phyloP scores from a whole-genome alignment of 1,140 invertebrate species.

The Paraescarpia echinospica region DNA sequence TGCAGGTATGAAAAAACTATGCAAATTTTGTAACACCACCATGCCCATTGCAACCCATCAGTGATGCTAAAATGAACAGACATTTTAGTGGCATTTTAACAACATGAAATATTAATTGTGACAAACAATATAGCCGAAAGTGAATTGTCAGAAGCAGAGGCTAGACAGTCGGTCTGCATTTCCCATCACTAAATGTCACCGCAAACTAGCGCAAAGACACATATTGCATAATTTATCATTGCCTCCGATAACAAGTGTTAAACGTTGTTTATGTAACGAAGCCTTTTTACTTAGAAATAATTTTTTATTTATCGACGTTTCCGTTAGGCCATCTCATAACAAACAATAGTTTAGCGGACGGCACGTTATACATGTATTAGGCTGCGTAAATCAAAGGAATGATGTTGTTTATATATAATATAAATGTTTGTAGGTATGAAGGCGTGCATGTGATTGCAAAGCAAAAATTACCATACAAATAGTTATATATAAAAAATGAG shows the following conservation, averaged over 20 bases:
- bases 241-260: not conserved
- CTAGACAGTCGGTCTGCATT: not conserved
- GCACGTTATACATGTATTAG: not conserved
- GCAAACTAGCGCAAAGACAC: not conserved
- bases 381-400: not conserved
- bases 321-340: not conserved
- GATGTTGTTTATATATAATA: not conserved
- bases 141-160: not conserved
- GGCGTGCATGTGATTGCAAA: not conserved
- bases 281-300: not conserved
- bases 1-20: not conserved
- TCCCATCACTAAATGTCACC: not conserved
- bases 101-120: not conserved
- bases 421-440: not conserved
- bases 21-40: not conserved
- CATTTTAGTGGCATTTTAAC: slow-evolving; percentile 4
- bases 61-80: not conserved
- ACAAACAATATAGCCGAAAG: not conserved
- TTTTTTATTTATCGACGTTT: not conserved
- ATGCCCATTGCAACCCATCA: not conserved
- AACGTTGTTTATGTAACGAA: not conserved
- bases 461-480: not conserved
- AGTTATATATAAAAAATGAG: not conserved
- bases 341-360: not conserved
- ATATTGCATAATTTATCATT: not conserved